Evolutionary conservation across 2,888 invertebrate genomes (phyloP).

Genomic region (Athetis lepigone): DNA sequence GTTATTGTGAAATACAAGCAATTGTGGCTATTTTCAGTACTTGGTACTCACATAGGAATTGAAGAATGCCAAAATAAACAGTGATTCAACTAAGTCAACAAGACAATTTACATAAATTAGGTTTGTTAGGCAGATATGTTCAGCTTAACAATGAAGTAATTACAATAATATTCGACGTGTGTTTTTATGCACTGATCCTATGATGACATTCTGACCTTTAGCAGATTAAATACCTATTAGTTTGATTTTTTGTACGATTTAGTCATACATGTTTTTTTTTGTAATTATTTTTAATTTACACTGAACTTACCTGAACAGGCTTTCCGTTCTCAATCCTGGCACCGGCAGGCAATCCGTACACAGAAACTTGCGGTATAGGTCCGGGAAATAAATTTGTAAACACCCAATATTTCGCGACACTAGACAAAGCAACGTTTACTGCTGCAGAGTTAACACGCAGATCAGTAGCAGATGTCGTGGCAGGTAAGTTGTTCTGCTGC

Average conservation of each 20-base stretch:
- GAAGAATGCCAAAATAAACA: conserved; percentile 41
- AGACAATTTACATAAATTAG: conserved; percentile 60
- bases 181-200: conserved; percentile 33
- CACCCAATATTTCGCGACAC: conserved; percentile 96
- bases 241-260: conserved; percentile 22
- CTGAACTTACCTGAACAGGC: conserved; percentile 89
- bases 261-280: conserved; percentile 13
- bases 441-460: conserved; percentile 92
- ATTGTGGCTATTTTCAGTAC: conserved; percentile 12
- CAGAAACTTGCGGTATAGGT: conserved; percentile 94
- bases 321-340: conserved; percentile 91
- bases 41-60: conserved; percentile 15
- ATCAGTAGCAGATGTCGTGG: conserved; percentile 91
- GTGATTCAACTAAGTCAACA: conserved; percentile 57
- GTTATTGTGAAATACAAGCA: neutral
- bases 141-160: conserved; percentile 27
- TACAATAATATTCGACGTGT: conserved; percentile 22
- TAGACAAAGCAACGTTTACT: conserved; percentile 93
- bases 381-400: conserved; percentile 95
- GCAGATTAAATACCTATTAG: conserved; percentile 10
- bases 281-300: conserved; percentile 4
- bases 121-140: conserved; percentile 31
- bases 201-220: conserved; percentile 39
- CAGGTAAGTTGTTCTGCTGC: conserved; percentile 82
- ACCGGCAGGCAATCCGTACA: conserved; percentile 92